Evolutionary conservation across 2,797 vertebrate genomes (phyloP).

Genomic region (Pangasius macronema): DNA sequence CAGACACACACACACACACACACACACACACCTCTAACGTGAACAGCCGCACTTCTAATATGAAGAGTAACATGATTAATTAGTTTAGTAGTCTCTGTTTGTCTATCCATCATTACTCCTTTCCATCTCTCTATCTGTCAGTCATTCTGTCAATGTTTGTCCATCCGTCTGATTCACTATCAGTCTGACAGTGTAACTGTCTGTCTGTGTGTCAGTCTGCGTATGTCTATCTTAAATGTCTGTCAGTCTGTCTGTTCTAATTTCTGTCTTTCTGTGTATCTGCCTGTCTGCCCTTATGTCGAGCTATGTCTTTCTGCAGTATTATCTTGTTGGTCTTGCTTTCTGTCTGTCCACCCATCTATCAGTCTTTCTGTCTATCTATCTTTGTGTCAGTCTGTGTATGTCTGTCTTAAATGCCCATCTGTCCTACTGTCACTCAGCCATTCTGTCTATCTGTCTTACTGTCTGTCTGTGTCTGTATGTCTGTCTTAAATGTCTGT

Average conservation of each 20-base stretch:
- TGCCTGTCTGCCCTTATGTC: neutral
- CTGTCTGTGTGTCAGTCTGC: neutral
- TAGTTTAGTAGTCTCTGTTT: neutral
- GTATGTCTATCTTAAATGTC: neutral
- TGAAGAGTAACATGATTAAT: neutral
- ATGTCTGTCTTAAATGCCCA: neutral
- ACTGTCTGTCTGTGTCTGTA: too few species aligned
- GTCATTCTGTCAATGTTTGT: neutral
- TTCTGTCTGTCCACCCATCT: neutral
- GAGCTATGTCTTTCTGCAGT: neutral
- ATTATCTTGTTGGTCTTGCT: neutral
- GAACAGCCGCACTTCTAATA: neutral
- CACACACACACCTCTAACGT: neutral
- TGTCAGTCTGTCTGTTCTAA: neutral
- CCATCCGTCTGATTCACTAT: neutral
- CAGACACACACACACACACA: neutral
- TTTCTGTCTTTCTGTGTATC: neutral
- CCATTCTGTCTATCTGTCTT: neutral
- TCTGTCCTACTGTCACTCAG: too few species aligned
- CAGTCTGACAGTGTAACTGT: neutral
- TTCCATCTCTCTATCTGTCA: neutral
- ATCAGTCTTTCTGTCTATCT: neutral
- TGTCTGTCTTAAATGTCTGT: neutral
- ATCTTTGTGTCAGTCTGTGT: neutral
- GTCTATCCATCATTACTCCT: neutral